phyloP scores from a whole-genome alignment of 2,888 invertebrate genomes.

The Xanthorhoe spadicearia region DNA sequence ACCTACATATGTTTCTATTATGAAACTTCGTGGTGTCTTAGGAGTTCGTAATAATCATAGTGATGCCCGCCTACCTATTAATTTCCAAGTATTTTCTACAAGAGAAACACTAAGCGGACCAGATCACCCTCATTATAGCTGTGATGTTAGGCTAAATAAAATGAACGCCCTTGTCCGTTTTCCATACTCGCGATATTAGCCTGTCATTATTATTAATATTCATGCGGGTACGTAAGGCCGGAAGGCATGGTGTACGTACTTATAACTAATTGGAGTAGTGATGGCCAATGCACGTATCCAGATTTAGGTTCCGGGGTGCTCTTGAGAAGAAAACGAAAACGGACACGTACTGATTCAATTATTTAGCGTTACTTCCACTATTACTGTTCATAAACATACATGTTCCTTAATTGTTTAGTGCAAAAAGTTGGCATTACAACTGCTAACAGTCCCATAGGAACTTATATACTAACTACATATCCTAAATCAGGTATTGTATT shows the following conservation, averaged over 20 bases:
- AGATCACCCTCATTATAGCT: constrained; percentile 18
- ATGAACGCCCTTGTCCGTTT: constrained; percentile 65
- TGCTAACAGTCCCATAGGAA: too few species aligned
- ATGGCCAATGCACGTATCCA: constrained; percentile 18
- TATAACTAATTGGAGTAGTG: constrained; percentile 18
- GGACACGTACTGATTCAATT: constrained; percentile 12
- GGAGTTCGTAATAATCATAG: too few species aligned
- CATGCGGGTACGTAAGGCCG: constrained; percentile 58
- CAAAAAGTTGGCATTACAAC: neutral
- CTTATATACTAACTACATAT: too few species aligned
- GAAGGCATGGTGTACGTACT: constrained; percentile 27
- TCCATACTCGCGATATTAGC: constrained; percentile 56
- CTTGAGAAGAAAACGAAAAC: constrained; percentile 15
- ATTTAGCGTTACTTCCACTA: neutral
- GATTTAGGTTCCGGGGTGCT: constrained; percentile 17
- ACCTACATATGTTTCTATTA: too few species aligned
- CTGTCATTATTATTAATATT: constrained; percentile 61
- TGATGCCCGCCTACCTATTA: neutral
- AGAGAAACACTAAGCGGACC: neutral
- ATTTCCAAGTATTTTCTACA: neutral
- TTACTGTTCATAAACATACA: too few species aligned
- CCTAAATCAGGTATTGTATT: too few species aligned
- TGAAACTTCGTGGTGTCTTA: too few species aligned
- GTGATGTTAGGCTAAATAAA: constrained; percentile 23
- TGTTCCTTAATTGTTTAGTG: too few species aligned